Evolutionary conservation across 2,888 invertebrate genomes (phyloP).

Genomic region (Uropetala carovei): DNA sequence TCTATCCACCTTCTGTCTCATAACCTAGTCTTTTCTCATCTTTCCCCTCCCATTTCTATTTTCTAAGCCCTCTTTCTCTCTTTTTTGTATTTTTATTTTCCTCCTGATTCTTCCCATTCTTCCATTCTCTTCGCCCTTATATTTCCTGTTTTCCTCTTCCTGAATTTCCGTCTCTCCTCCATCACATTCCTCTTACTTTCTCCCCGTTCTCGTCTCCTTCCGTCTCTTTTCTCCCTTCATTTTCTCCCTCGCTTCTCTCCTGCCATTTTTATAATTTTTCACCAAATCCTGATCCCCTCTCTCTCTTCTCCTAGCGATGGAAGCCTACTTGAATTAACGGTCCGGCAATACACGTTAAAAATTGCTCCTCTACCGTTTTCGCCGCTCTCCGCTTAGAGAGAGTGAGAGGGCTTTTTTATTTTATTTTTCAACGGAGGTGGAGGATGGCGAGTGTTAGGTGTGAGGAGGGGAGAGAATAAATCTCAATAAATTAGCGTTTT

Average conservation of each 20-base stretch:
- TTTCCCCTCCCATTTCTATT: too few species aligned
- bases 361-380: conserved; percentile 37
- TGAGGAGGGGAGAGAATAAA: conserved; percentile 29
- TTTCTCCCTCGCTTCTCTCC: not conserved
- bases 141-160: too few species aligned
- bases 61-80: too few species aligned
- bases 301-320: conserved; percentile 29
- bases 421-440: not conserved
- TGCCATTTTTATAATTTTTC: not conserved
- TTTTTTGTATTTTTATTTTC: too few species aligned
- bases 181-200: not conserved
- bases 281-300: conserved; percentile 30
- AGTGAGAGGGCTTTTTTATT: not conserved
- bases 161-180: not conserved
- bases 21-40: too few species aligned
- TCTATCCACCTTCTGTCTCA: too few species aligned
- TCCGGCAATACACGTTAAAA: conserved; percentile 61
- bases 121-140: too few species aligned
- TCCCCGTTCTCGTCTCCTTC: not conserved
- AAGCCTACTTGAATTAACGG: conserved; percentile 60
- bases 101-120: too few species aligned
- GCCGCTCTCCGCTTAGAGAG: conserved; percentile 24
- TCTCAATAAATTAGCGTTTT: conserved; percentile 64
- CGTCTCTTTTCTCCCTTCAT: not conserved
- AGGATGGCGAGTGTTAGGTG: not conserved